These are phyloP conservation scores for Macrostomum lignano DNA, from an alignment of 1,140 invertebrate genomes.

Conservation along the genomic window DNA sequence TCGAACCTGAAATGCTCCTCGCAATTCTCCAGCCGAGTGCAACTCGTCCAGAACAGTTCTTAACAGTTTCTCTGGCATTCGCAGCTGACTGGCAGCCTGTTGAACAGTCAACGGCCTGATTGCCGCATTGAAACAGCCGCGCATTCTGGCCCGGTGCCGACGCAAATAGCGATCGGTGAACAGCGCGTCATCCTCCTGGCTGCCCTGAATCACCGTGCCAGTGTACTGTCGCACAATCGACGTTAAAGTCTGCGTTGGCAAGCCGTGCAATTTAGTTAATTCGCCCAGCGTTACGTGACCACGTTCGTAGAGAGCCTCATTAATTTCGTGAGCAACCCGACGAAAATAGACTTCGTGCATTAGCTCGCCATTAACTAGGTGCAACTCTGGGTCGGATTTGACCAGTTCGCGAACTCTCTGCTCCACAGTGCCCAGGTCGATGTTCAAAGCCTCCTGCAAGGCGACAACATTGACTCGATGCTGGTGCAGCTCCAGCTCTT, in stretches of 20 bases:
- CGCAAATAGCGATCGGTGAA: slow-evolving; percentile 63
- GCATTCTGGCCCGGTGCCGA: slow-evolving; percentile 49
- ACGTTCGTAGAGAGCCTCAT: slow-evolving; percentile 52
- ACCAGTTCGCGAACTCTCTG: slow-evolving; percentile 30
- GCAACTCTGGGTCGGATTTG: slow-evolving; percentile 16
- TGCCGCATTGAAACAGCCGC: slow-evolving; percentile 54
- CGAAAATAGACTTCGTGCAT: slow-evolving; percentile 34
- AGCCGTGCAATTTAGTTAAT: slow-evolving; percentile 55
- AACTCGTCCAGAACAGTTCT: too few species aligned
- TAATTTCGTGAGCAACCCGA: slow-evolving; percentile 52
- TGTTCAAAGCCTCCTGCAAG: slow-evolving; percentile 53
- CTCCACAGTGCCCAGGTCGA: slow-evolving; percentile 53
- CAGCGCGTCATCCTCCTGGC: slow-evolving; percentile 49
- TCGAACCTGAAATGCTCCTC: too few species aligned
- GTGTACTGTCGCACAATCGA: slow-evolving; percentile 39
- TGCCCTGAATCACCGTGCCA: slow-evolving; percentile 48
- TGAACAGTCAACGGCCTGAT: slow-evolving; percentile 31
- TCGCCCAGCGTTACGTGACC: slow-evolving; percentile 58
- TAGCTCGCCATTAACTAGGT: slow-evolving; percentile 52
- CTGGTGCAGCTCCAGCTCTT: slow-evolving; percentile 54
- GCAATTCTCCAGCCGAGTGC: too few species aligned
- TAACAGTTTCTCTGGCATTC: too few species aligned
- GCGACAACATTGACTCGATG: slow-evolving; percentile 53
- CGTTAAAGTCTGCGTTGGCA: slow-evolving; percentile 34
- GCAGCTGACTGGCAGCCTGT: too few species aligned